Conservation (phyloP, 2,113 vertebrate species). For the Benthochromis sp. region DNA sequence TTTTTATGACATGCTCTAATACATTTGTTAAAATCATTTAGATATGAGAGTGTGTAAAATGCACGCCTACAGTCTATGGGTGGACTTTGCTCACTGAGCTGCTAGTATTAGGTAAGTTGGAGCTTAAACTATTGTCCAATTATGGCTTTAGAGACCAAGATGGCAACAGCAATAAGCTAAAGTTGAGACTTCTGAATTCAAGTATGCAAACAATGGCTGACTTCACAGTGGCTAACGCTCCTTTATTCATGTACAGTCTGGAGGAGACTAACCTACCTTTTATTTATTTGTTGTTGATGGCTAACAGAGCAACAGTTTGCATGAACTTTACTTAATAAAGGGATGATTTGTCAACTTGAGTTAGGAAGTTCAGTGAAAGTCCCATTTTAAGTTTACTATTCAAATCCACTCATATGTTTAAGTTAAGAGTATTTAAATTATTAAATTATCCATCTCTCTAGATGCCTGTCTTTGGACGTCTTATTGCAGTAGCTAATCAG, state of each 20-base stretch:
- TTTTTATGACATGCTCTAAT: not conserved
- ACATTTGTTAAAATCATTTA: rapidly evolving
- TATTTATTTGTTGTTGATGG: not conserved
- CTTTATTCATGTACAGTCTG: not conserved
- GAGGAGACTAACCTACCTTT: not conserved
- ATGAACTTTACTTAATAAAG: not conserved
- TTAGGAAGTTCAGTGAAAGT: not conserved
- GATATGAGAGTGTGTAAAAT: not conserved
- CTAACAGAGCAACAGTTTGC: not conserved
- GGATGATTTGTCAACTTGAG: not conserved
- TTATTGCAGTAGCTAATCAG: not conserved
- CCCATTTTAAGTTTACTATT: not conserved
- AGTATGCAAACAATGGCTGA: not conserved
- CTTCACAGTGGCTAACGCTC: not conserved
- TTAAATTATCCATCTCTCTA: not conserved
- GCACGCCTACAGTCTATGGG: rapidly evolving
- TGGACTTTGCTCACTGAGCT: not conserved
- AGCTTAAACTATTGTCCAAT: rapidly evolving
- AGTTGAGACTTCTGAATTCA: not conserved
- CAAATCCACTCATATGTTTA: not conserved
- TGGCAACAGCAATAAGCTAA: not conserved
- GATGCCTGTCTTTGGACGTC: not conserved
- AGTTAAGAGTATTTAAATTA: not conserved
- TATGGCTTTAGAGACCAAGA: not conserved
- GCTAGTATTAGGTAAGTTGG: not conserved